phyloP scores from a whole-genome alignment of 2,888 invertebrate genomes.

The Sabatieria punctata region DNA sequence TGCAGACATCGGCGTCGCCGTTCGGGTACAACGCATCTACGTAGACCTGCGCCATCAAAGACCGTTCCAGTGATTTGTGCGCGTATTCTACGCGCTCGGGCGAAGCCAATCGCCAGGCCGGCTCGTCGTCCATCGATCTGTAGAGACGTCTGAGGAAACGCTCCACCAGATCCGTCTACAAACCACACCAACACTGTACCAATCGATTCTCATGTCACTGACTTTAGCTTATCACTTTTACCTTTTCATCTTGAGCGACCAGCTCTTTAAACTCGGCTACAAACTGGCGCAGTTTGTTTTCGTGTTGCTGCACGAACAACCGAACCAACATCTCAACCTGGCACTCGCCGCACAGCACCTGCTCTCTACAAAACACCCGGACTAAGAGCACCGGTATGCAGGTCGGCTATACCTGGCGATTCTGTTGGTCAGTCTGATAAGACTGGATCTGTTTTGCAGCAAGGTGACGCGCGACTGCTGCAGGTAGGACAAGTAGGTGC shows the following conservation, averaged over 20 bases:
- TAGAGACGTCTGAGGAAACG: slow-evolving; percentile 47
- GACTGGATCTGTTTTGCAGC: slow-evolving; percentile 52
- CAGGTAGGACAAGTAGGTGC: slow-evolving; percentile 65
- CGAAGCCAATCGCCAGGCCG: slow-evolving; percentile 45
- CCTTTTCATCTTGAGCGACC: slow-evolving; percentile 71
- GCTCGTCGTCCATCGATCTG: slow-evolving; percentile 33
- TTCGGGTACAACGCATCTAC: slow-evolving; percentile 85
- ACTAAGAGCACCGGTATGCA: background rate
- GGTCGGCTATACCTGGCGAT: slow-evolving; percentile 28
- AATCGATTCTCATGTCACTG: background rate
- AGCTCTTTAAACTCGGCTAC: slow-evolving; percentile 60
- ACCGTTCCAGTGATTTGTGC: slow-evolving; percentile 64
- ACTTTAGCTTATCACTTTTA: slow-evolving; percentile 11
- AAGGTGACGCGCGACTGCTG: slow-evolving; percentile 60
- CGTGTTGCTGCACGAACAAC: slow-evolving; percentile 45
- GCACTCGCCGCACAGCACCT: slow-evolving; percentile 19
- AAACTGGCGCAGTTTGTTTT: slow-evolving; percentile 53
- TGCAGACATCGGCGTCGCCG: slow-evolving; percentile 76
- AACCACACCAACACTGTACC: slow-evolving; percentile 2
- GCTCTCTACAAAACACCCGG: slow-evolving; percentile 18
- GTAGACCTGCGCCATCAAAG: slow-evolving; percentile 77
- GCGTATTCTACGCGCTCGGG: slow-evolving; percentile 54
- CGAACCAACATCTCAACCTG: slow-evolving; percentile 20
- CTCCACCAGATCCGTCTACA: slow-evolving; percentile 55
- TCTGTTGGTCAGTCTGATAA: slow-evolving; percentile 44